A percentile compares a stretch with the other conserved stretches of the same genome.
phyloP scores from a whole-genome alignment of 2,888 invertebrate species.

The Latrodectus elegans region DNA sequence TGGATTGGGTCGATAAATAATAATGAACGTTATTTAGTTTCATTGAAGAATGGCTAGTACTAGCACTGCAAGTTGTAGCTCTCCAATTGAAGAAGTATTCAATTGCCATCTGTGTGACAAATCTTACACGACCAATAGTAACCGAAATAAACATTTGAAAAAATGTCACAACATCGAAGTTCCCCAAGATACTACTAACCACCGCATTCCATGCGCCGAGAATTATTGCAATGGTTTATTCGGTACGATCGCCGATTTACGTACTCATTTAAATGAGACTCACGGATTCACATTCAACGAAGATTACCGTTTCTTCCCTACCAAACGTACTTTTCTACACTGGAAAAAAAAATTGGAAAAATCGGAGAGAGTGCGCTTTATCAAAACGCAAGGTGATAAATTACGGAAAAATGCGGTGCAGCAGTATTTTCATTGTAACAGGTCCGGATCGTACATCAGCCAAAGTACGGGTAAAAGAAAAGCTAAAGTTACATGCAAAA shows the following conservation, averaged over 20 bases:
- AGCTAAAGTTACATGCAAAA: constrained; percentile 65
- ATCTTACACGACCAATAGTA: constrained; percentile 60
- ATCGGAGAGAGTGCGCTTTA: constrained; percentile 58
- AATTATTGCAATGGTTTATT: constrained; percentile 62
- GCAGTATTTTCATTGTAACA: constrained; percentile 63
- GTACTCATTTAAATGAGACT: constrained; percentile 47
- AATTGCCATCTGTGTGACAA: constrained; percentile 52
- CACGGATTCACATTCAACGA: constrained; percentile 58
- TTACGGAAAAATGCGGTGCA: constrained; percentile 64
- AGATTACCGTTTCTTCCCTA: constrained; percentile 61
- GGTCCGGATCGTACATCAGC: constrained; percentile 62
- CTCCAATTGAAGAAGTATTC: constrained; percentile 41
- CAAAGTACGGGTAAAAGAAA: constrained; percentile 64
- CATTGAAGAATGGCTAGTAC: constrained; percentile 41
- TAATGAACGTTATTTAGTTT: neutral
- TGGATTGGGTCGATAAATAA: constrained; percentile 59
- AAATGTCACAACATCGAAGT: constrained; percentile 62
- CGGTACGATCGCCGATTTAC: constrained; percentile 55
- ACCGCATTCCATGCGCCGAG: constrained; percentile 61
- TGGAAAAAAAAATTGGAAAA: constrained; percentile 63
- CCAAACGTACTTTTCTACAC: constrained; percentile 52
- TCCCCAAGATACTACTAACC: constrained; percentile 56
- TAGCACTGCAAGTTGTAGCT: constrained; percentile 9
- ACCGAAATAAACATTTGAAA: constrained; percentile 58
- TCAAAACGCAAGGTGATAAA: constrained; percentile 65